Percentiles rank a stretch among this genome's conserved stretches.
Evolutionary conservation across 1,140 invertebrate genomes (phyloP).

Genomic region (Neelides sp.): DNA sequence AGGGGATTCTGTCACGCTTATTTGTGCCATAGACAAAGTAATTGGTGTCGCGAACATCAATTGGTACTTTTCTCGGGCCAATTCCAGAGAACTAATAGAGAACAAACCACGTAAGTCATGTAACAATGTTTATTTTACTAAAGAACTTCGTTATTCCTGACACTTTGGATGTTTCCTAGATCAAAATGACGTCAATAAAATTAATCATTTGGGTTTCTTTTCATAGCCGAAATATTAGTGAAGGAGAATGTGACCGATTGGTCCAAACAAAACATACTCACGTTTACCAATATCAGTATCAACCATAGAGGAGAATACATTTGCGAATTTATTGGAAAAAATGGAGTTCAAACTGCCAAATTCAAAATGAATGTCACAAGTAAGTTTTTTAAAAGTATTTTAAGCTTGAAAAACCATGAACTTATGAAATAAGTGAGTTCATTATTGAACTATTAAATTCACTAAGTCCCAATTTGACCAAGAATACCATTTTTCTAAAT

Average conservation of each 20-base stretch:
- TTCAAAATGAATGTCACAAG: background rate
- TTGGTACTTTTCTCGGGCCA: background rate
- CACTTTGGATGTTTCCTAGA: background rate
- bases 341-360: background rate
- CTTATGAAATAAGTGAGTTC: background rate
- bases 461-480: background rate
- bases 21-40: conserved; percentile 12
- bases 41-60: background rate
- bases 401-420: background rate
- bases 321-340: background rate
- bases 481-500: background rate
- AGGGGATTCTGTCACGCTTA: conserved; percentile 10
- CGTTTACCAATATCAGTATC: background rate
- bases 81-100: background rate
- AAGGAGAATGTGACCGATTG: conserved; percentile 2
- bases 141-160: background rate
- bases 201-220: no score
- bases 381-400: background rate
- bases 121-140: background rate
- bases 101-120: background rate
- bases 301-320: conserved; percentile 1
- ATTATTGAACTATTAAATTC: background rate
- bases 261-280: conserved; percentile 10
- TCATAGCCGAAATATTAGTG: background rate
- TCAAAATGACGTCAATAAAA: background rate